phyloP scores from a whole-genome alignment of 2,888 invertebrate species.

The Amaurobius ferox region DNA sequence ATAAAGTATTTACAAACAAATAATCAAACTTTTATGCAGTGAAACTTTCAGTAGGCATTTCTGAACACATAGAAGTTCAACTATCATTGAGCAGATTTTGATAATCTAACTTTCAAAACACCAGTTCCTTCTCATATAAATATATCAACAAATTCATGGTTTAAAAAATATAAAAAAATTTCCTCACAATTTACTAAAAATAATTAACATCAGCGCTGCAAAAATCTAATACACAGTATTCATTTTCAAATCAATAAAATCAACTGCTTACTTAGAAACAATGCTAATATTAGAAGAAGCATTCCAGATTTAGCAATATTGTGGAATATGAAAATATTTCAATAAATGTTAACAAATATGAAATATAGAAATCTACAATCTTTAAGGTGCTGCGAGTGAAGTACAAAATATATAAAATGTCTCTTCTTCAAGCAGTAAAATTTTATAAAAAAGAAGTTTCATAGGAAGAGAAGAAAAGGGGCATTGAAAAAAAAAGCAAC shows the following conservation, averaged over 20 bases:
- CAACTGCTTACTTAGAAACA: too few relatives aligned
- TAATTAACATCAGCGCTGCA: too few relatives aligned
- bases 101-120: not conserved
- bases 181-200: too few relatives aligned
- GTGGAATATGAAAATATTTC: not conserved
- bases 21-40: not conserved
- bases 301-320: too few relatives aligned
- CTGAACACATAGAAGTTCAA: not conserved
- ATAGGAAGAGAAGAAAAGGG: not conserved
- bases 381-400: not conserved
- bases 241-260: too few relatives aligned
- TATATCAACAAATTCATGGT: too few relatives aligned
- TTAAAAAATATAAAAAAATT: too few relatives aligned
- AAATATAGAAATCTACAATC: not conserved
- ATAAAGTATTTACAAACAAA: constrained; percentile 14
- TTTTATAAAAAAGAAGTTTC: constrained; percentile 5
- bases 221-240: too few relatives aligned
- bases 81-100: constrained; percentile 6
- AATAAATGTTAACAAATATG: not conserved
- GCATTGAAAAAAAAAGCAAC: not conserved
- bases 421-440: not conserved
- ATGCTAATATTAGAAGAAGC: too few relatives aligned
- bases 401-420: constrained; percentile 11
- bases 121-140: too few relatives aligned
- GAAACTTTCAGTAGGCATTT: constrained; percentile 7